Percentiles rank a stretch among this genome's conserved stretches.
phyloP scores from a whole-genome alignment of 1,140 invertebrate genomes.

The Pantala flavescens region DNA sequence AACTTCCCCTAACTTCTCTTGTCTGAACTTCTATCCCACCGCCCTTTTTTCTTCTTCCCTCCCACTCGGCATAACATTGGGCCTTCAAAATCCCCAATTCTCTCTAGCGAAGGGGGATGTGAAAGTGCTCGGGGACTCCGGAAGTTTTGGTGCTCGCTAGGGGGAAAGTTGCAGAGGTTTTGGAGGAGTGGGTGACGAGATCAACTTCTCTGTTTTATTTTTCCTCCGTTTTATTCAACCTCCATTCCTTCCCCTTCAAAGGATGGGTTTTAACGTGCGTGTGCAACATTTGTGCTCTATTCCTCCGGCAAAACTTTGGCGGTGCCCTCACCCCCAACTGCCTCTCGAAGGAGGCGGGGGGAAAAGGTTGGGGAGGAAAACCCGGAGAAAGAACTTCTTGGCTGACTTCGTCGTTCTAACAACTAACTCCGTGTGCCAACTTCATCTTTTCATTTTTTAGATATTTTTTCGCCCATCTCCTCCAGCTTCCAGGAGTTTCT shows the following conservation, averaged over 20 bases:
- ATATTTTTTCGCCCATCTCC: not conserved
- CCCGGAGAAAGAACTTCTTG: not conserved
- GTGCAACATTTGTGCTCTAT: not conserved
- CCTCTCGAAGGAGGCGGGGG: conserved; percentile 28
- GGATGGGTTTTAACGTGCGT: conserved; percentile 19
- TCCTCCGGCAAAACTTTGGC: conserved; percentile 14
- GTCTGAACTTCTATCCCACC: not conserved
- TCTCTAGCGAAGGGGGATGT: not conserved
- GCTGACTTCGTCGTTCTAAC: conserved; percentile 7
- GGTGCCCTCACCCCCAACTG: conserved; percentile 21
- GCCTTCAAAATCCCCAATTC: not conserved
- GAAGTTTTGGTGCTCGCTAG: not conserved
- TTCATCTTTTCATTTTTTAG: not conserved
- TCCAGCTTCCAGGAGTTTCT: not conserved
- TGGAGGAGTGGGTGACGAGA: not conserved
- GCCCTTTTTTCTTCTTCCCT: no score
- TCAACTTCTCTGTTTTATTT: conserved; percentile 10
- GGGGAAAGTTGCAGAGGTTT: not conserved
- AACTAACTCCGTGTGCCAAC: conserved; percentile 2
- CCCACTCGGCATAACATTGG: no score
- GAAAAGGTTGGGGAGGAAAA: not conserved
- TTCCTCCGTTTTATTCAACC: not conserved
- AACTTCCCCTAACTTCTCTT: conserved; percentile 9
- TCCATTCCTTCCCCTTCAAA: not conserved
- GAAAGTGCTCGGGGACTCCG: conserved; percentile 1